phyloP scores from a whole-genome alignment of 2,797 vertebrate species.

The Eupleurogrammus muticus region DNA sequence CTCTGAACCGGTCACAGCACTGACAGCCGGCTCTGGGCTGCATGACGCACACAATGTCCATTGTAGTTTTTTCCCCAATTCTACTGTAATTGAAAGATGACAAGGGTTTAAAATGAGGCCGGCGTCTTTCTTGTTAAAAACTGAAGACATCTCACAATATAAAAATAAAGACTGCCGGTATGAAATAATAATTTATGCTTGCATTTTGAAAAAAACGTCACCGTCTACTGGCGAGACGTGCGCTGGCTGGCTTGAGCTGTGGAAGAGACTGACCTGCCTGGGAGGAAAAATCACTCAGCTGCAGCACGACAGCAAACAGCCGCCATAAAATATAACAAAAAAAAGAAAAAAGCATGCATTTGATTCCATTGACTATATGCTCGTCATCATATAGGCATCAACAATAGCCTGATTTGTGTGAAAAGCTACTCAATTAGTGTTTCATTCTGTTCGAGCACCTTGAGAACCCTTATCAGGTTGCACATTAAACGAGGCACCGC shows the following conservation, averaged over 20 bases:
- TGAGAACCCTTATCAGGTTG: constrained; percentile 1
- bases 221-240: constrained; percentile 30
- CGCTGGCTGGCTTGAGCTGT: constrained; percentile 16
- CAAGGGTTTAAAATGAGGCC: too few relatives aligned
- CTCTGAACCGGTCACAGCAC: constrained; percentile 36
- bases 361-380: neutral
- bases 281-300: constrained; percentile 29
- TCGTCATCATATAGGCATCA: neutral
- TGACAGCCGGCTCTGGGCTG: constrained; percentile 29
- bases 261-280: constrained; percentile 32
- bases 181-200: too few relatives aligned
- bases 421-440: constrained; percentile 16
- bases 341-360: neutral
- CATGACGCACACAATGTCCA: constrained; percentile 17
- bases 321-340: neutral
- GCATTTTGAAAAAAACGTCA: too few relatives aligned
- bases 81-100: neutral
- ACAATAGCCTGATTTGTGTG: neutral
- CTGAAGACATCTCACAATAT: neutral
- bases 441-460: constrained; percentile 2
- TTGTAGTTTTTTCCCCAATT: constrained; percentile 1
- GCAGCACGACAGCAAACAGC: constrained; percentile 15
- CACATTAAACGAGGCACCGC: neutral
- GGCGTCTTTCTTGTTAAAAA: too few relatives aligned
- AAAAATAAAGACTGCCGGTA: neutral